Conservation (phyloP, 2,888 invertebrate species). For the Pammene aurita region DNA sequence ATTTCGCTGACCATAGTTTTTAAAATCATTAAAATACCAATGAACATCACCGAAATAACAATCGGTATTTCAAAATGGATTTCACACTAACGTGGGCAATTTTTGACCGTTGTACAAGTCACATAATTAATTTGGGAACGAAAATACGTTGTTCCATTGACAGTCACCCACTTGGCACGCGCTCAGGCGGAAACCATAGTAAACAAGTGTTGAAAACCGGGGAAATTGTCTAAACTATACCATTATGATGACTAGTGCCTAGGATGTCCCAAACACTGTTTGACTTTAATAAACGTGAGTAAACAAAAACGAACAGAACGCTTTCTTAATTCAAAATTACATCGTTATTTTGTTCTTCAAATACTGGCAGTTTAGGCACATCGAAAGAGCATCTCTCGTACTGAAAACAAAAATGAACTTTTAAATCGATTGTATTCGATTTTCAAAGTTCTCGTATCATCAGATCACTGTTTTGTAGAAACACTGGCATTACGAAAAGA, state of each 20-base stretch:
- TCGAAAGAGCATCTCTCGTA: too few species aligned
- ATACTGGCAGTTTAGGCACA: too few species aligned
- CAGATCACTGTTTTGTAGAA: slow-evolving; percentile 8
- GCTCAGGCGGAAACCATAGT: slow-evolving; percentile 33
- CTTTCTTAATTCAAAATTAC: too few species aligned
- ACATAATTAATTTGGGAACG: slow-evolving; percentile 37
- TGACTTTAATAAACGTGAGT: too few species aligned
- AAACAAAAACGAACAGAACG: too few species aligned
- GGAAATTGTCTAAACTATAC: slow-evolving; percentile 23
- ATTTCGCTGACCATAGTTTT: too few species aligned
- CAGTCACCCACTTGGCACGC: slow-evolving; percentile 79
- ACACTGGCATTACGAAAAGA: slow-evolving; percentile 12
- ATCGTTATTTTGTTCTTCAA: background rate
- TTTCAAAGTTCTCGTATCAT: slow-evolving; percentile 3
- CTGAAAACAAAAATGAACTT: slow-evolving; percentile 1
- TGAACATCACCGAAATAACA: too few species aligned
- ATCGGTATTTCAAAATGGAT: slow-evolving; percentile 4
- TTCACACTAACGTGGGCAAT: slow-evolving; percentile 6
- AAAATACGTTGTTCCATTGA: slow-evolving; percentile 60
- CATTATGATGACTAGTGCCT: background rate
- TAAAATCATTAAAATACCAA: too few species aligned
- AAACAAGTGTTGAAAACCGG: slow-evolving; percentile 41
- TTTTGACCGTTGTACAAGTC: slow-evolving; percentile 28
- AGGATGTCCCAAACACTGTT: background rate
- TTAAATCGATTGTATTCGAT: slow-evolving; percentile 9